Evolutionary conservation across 2,113 vertebrate genomes (phyloP).

Genomic region (Gasterosteus nipponicus): DNA sequence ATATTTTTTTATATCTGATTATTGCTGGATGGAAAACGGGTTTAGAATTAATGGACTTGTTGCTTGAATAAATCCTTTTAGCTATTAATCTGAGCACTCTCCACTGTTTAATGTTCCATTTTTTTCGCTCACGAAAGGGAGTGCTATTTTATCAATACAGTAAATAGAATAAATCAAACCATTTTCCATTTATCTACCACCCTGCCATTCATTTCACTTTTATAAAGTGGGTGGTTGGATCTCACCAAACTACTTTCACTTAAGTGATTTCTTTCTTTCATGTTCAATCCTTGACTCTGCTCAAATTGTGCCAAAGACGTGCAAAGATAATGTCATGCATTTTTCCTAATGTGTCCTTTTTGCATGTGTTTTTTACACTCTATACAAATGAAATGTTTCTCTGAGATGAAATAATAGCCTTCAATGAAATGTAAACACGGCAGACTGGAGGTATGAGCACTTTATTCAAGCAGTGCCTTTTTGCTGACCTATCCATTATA

Average conservation of each 20-base stretch:
- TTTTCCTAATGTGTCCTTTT: slow-evolving; percentile 20
- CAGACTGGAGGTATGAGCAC: background rate
- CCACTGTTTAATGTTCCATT: background rate
- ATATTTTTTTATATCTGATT: slow-evolving; percentile 18
- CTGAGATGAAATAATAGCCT: background rate
- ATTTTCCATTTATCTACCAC: slow-evolving; percentile 22
- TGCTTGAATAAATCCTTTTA: slow-evolving; percentile 25
- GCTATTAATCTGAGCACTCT: slow-evolving; percentile 17
- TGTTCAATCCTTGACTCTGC: slow-evolving; percentile 45
- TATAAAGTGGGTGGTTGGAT: background rate
- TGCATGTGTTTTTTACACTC: background rate
- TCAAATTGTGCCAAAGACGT: slow-evolving; percentile 7
- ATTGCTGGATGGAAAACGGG: slow-evolving; percentile 10
- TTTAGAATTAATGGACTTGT: slow-evolving; percentile 27
- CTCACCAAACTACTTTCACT: slow-evolving; percentile 29
- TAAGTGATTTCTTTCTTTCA: slow-evolving; percentile 28
- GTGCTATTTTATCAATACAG: slow-evolving; percentile 9
- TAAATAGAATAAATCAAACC: slow-evolving; percentile 33
- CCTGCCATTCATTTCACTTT: slow-evolving; percentile 26
- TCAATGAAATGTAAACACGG: background rate
- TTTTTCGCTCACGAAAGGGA: slow-evolving; percentile 10
- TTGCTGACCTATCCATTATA: slow-evolving; percentile 17
- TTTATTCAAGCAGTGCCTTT: background rate
- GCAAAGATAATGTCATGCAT: slow-evolving; percentile 17
- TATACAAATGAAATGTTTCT: background rate